Percentiles rank a stretch among this genome's conserved stretches.
Evolutionary conservation across 2,797 vertebrate genomes (phyloP).

Genomic region (Cossypha caffra): DNA sequence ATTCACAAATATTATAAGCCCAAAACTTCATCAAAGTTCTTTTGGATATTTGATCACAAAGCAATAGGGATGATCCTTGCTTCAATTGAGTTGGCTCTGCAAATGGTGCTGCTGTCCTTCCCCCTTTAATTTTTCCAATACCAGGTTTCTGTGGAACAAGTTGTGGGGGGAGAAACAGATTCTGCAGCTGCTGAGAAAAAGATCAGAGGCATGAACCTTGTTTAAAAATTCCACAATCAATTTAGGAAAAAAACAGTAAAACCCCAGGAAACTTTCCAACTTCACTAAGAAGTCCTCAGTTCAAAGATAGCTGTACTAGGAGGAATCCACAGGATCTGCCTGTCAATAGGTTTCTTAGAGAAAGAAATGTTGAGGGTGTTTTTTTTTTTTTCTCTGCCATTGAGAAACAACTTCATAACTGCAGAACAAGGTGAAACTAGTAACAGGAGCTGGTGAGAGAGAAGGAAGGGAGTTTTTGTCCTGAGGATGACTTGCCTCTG

Average conservation of each 20-base stretch:
- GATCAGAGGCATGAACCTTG: constrained; percentile 78
- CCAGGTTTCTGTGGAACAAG: constrained; percentile 65
- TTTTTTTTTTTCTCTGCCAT: background rate
- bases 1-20: background rate
- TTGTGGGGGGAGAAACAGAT: constrained; percentile 74
- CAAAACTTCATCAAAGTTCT: background rate
- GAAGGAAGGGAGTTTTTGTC: background rate
- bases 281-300: constrained; percentile 78
- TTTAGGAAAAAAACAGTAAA: constrained; percentile 74
- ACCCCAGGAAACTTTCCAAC: constrained; percentile 75
- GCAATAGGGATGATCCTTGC: background rate
- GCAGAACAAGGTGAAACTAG: constrained; percentile 71
- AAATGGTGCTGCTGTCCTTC: constrained; percentile 32
- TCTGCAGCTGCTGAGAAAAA: constrained; percentile 75
- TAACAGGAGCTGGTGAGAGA: background rate
- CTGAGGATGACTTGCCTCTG: background rate
- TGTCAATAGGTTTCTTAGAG: constrained; percentile 79
- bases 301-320: constrained; percentile 78
- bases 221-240: constrained; percentile 83
- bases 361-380: constrained; percentile 40
- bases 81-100: background rate
- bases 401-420: constrained; percentile 73
- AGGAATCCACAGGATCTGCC: constrained; percentile 78
- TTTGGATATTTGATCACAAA: background rate
- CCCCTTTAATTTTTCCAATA: constrained; percentile 69